Conservation (phyloP, 2,888 invertebrate genomes). For the Volucella inflata region DNA sequence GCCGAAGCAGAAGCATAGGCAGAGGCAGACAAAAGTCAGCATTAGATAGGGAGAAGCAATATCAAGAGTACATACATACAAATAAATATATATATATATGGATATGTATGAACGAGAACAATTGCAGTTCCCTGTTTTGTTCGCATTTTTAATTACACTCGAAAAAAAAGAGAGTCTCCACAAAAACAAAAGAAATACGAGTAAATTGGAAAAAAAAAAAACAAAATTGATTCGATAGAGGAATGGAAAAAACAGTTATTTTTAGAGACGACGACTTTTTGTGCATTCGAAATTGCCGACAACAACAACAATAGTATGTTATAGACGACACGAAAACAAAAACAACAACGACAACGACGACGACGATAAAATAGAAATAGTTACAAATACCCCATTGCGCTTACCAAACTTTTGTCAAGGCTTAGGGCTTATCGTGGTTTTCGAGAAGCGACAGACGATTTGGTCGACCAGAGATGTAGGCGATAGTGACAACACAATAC, state of each 20-base stretch:
- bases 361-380: slow-evolving; percentile 3
- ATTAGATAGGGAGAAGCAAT: neutral
- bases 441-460: neutral
- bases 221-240: slow-evolving; percentile 14
- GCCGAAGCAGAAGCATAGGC: slow-evolving; percentile 5
- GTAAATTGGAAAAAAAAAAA: slow-evolving; percentile 17
- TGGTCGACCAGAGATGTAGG: slow-evolving; percentile 32
- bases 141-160: slow-evolving; percentile 70
- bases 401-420: slow-evolving; percentile 30
- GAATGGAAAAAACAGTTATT: slow-evolving; percentile 53
- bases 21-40: slow-evolving; percentile 5
- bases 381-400: slow-evolving; percentile 17
- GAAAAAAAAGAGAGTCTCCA: no score
- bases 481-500: slow-evolving; percentile 24
- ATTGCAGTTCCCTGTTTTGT: slow-evolving; percentile 60
- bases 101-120: slow-evolving; percentile 18
- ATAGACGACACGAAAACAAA: neutral
- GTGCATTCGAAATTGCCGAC: slow-evolving; percentile 47
- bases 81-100: no score
- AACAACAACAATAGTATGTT: slow-evolving; percentile 12
- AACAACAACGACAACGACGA: neutral
- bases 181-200: no score
- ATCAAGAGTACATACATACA: slow-evolving; percentile 1
- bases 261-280: slow-evolving; percentile 50
- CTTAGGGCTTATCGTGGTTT: slow-evolving; percentile 62